These are phyloP conservation scores for Antigone vipio DNA, from an alignment of 2,113 vertebrate species.

Conservation along the genomic window DNA sequence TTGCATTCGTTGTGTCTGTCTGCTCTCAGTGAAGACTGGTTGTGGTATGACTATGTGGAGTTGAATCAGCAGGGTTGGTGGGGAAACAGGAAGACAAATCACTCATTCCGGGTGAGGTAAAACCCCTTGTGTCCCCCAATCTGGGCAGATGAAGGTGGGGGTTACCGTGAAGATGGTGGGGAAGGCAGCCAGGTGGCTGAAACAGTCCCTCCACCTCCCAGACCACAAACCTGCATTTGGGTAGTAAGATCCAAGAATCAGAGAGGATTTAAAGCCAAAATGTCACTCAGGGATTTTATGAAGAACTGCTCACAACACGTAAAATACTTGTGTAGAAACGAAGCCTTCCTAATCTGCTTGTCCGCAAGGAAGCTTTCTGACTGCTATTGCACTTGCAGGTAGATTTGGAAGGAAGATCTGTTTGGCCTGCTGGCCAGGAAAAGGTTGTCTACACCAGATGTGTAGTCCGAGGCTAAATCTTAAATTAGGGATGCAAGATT, in stretches of 20 bases:
- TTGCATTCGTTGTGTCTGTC: neutral
- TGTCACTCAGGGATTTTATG: neutral
- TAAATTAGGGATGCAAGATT: neutral
- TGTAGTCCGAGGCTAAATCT: neutral
- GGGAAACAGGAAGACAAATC: neutral
- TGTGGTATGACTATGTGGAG: neutral
- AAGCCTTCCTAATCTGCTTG: neutral
- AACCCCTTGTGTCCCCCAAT: neutral
- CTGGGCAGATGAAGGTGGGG: rapidly evolving
- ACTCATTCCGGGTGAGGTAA: neutral
- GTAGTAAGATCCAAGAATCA: neutral
- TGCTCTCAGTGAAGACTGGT: neutral
- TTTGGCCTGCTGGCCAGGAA: neutral
- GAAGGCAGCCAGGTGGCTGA: neutral
- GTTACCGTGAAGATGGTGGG: neutral
- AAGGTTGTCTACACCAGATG: neutral
- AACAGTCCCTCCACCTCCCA: neutral
- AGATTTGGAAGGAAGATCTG: neutral
- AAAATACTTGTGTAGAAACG: neutral
- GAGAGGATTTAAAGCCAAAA: neutral
- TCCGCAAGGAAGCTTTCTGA: neutral
- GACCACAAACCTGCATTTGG: neutral
- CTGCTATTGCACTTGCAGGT: neutral
- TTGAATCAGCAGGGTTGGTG: neutral
- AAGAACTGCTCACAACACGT: neutral